A percentile compares a stretch with the other conserved stretches of the same genome.
These are phyloP conservation scores for Dilophus febrilis DNA, from an alignment of 2,888 invertebrate species.

Conservation along the genomic window DNA sequence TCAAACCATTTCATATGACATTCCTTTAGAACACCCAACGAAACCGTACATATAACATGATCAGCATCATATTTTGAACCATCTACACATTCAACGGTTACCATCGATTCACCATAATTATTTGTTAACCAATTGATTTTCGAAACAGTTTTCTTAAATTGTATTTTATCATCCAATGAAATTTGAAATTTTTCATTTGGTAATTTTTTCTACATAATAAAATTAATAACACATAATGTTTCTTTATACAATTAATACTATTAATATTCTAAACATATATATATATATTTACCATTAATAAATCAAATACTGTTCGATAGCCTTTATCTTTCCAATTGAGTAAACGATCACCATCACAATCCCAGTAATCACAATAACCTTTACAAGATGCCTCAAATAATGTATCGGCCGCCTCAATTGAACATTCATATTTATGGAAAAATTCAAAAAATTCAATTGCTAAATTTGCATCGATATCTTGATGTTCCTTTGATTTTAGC, in stretches of 20 bases:
- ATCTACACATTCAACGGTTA: slow-evolving; percentile 20
- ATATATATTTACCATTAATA: slow-evolving; percentile 52
- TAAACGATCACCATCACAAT: slow-evolving; percentile 50
- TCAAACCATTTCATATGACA: slow-evolving; percentile 27
- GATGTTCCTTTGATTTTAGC: slow-evolving; percentile 16
- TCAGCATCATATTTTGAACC: slow-evolving; percentile 34
- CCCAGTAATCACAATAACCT: slow-evolving; percentile 43
- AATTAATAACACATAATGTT: neutral
- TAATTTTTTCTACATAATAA: slow-evolving; percentile 4
- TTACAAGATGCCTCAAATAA: slow-evolving; percentile 49
- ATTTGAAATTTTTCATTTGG: slow-evolving; percentile 1
- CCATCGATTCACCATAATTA: slow-evolving; percentile 1
- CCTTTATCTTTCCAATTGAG: slow-evolving; percentile 61
- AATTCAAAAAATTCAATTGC: slow-evolving; percentile 39
- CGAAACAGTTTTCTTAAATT: slow-evolving; percentile 6
- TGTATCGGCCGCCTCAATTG: slow-evolving; percentile 40
- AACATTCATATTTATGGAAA: slow-evolving; percentile 33
- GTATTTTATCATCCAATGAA: slow-evolving; percentile 16
- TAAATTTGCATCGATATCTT: slow-evolving; percentile 25
- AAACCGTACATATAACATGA: slow-evolving; percentile 41
- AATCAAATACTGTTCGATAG: slow-evolving; percentile 45
- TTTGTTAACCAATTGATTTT: slow-evolving; percentile 4
- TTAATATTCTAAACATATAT: too few species aligned
- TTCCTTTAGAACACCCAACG: slow-evolving; percentile 43
- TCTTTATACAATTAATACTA: neutral